Evolutionary conservation across 1,140 invertebrate species (phyloP), one percentile per base, ranked within the genome.

Genomic region (Drosophila lowei): DNA sequence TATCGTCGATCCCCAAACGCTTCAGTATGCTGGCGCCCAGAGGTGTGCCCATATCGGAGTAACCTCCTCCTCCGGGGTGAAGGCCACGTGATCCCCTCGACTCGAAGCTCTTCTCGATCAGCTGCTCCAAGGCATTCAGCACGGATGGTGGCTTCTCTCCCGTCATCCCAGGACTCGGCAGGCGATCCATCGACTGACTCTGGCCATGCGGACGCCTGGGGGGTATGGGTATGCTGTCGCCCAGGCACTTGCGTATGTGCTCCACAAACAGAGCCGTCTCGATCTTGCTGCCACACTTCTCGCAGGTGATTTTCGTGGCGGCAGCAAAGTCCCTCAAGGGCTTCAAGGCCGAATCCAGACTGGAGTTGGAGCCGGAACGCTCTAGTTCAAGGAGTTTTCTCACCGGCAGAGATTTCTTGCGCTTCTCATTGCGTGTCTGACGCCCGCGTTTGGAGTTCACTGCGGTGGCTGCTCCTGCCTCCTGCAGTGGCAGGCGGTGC

Each of bases 41-140:
- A 0, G 95, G 96, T 1, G 96, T 95, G 60, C 94, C 83, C 4
- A 91, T 34, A 7, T 88, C 77, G 7, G 93, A 91, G 3, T 90
- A 79, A 3, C 78, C 72, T 0, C 70, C 72, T 0, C 70, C 53
- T 1, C 59, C 64, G 6, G 66, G 50, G 25, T 63, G 28, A 63
- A 70, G 67, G 34, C 28, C 34, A 9, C 66, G 92, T 8, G 93
- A 93, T n/a, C 92, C 93, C 28, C 97, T 93, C 15, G 96, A 97
- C 88, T 98, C 97, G 90, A 99, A 99, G 92, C 97, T 99, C 91
- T 98, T 98, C 90, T 99, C 97, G 90, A 99, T 99, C 62, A 99
- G 93, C 89, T 98, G 98, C 92, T 99, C 98, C 79, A 99, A 97
- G 6, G 98, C 98, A 91, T 97, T 98, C 3, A 99, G 92, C 16